Base-by-base conservation (phyloP, 2,888 invertebrate species). In the Automeris io region DNA sequence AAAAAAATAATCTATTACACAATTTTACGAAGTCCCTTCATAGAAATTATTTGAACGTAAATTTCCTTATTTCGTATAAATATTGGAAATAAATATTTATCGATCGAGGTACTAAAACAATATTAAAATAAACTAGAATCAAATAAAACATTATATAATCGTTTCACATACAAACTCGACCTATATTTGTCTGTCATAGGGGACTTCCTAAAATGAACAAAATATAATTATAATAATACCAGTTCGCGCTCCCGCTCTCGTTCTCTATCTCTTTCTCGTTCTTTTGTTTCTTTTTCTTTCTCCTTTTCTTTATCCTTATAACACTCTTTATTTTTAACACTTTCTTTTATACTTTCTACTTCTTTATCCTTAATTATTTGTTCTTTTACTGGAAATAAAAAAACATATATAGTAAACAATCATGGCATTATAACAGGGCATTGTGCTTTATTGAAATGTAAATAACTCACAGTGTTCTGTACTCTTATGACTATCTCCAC, bases 311-410 rank as follows among this genome's bases (percentile, higher is more conserved):
- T 74, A 33, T 66, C 70, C 44, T 64, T 73, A 68, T 65, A 93
- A 91, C 62, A 95, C 49, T 82, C 81, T 60, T 76, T 82, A 72
- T 56, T 69, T 72, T 75, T 81, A 61, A 69, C 57, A 65, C 52
- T 65, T 51, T 82, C 81, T 70, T 79, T 83, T 81, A 76, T 80
- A 78, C 75, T 80, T 65, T 85, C 82, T 72, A 74, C 58, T 57
- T 82, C 81, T 61, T 65, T 63, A 49, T 64, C 65, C 64, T 75
- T 82, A 69, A 75, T 59, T 71, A 78, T 64, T 65, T 76, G 74
- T 72, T 85, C 85, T 75, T 79, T 85, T 63, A 70, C 85, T 83
- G 68, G 11, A 80, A 80, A 16, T 9, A 33, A 37, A 43, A 42
- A 34, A 42, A 36, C 34, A 41, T 37, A 38, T 19, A 42, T 36